Conservation (phyloP, 2,797 vertebrate species). For the Eidolon dupreanum region DNA sequence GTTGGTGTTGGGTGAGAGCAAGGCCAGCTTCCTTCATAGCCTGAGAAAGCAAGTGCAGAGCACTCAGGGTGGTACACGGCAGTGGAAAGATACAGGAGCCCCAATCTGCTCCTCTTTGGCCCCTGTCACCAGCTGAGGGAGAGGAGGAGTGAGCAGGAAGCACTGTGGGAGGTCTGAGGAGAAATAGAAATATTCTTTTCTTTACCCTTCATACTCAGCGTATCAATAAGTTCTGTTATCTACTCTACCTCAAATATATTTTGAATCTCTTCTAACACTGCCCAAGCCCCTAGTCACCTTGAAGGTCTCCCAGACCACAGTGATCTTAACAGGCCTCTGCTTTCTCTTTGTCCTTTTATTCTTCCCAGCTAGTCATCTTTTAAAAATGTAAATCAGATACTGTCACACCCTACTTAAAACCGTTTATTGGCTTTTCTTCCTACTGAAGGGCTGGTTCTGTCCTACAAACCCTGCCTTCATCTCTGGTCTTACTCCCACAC, state of each 20-base stretch:
- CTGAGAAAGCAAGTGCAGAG: no score
- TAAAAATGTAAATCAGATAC: background rate
- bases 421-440: background rate
- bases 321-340: background rate
- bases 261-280: background rate
- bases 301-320: background rate
- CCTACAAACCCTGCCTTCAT: no score
- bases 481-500: background rate
- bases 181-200: background rate
- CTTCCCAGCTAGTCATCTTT: background rate
- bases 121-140: background rate
- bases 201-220: background rate
- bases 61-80: accelerated
- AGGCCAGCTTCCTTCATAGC: background rate
- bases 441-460: background rate
- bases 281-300: background rate
- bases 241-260: background rate
- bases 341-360: background rate
- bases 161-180: background rate
- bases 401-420: background rate
- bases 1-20: background rate
- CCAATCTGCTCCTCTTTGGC: background rate
- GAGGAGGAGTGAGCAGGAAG: background rate
- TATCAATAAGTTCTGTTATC: background rate
- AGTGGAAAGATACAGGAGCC: background rate